Evolutionary conservation across 2,888 invertebrate species (phyloP), one percentile per base, ranked within the genome.

Genomic region (Lobophora halterata): DNA sequence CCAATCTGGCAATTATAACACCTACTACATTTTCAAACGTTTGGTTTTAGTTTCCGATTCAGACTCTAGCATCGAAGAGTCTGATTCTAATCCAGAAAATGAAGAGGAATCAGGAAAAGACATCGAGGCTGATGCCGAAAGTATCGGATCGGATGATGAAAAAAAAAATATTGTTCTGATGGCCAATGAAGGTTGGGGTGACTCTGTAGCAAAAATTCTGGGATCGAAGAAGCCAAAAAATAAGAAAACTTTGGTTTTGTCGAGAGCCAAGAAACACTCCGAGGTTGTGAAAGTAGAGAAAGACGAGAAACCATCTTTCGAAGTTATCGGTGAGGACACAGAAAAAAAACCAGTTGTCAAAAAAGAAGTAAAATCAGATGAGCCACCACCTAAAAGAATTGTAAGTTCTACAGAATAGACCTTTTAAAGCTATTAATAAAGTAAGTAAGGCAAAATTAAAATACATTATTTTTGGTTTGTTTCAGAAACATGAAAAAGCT

Each of bases 151-250:
- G 14, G 58, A 58, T 20, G 46, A 58, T 16, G 52, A 54, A 37
- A 43, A 46, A 18, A 16, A 36, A 13, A 16, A 46, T 25, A 40
- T 31, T 3, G 49, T 57, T 24, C 39, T 88, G n/a, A 55, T 80
- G 31, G 67, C 86, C 0, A 94, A 94, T 70, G 79, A 89, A 46
- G 93, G 92, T 1, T 96, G 95, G 95, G 95, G 94, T 1, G 92
- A 95, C 77, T 95, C 93, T 0, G 91, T 96, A 65, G 88, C 92
- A 3, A 95, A 95, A 76, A 93, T 96, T 50, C 83, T 96, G 11
- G 90, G 90, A 41, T 90, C 92, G 1, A 92, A 90, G 13, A 93
- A 94, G 66, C 93, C 94, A 0, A 93, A 93, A 71, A 89, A 90
- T 21, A 93, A 93, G 57, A 94, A 93, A 67, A 89, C 91, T 0